A percentile compares a stretch with the other conserved stretches of the same genome.
Conservation (phyloP, 2,797 vertebrate species). For the Amazona ochrocephala region DNA sequence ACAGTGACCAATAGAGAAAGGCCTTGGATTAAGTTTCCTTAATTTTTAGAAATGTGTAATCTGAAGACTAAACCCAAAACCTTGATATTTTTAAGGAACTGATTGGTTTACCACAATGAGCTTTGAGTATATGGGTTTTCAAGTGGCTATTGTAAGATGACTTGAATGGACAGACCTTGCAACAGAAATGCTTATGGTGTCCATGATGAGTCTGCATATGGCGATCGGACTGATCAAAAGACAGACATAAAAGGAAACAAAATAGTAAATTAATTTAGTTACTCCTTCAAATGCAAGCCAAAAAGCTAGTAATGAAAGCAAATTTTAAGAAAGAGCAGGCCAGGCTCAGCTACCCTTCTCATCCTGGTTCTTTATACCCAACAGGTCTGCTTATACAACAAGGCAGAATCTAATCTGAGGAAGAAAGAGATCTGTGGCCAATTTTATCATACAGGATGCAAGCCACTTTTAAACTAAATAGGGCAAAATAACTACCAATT, state of each 20-base stretch:
- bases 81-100: neutral
- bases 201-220: conserved; percentile 96
- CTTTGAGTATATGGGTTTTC: conserved; percentile 93
- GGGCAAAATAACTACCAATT: neutral
- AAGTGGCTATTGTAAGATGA: conserved; percentile 92
- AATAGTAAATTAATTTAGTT: conserved; percentile 42
- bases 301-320: neutral
- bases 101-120: conserved; percentile 86
- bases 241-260: conserved; percentile 17
- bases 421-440: neutral
- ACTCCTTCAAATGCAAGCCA: neutral
- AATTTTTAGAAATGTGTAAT: too few species aligned
- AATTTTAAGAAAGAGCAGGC: neutral
- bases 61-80: too few species aligned
- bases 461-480: neutral
- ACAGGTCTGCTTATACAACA: neutral
- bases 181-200: conserved; percentile 94
- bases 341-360: neutral
- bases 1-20: too few species aligned
- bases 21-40: too few species aligned
- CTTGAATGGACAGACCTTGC: conserved; percentile 97
- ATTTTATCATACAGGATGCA: neutral
- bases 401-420: neutral
- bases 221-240: conserved; percentile 85
- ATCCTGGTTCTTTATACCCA: neutral